Evolutionary conservation across 2,113 vertebrate species (phyloP).

Genomic region (Ifrita kowaldi): DNA sequence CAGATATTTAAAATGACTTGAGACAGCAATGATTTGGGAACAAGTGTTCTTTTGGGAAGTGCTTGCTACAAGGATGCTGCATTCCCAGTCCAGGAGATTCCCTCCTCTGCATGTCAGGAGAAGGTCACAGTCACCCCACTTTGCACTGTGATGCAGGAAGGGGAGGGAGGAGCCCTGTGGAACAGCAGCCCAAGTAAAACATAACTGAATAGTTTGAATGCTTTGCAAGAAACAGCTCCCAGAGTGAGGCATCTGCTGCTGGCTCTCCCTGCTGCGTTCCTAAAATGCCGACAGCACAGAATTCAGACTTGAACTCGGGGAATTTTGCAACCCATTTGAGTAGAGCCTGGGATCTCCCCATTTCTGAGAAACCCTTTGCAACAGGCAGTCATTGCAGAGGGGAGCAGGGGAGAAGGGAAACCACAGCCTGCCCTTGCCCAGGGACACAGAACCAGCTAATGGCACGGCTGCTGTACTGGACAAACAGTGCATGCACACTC

Average conservation of each 20-base stretch:
- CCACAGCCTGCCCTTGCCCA: fast-evolving
- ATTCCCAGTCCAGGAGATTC: background rate
- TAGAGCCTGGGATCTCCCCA: background rate
- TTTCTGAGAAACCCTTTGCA: background rate
- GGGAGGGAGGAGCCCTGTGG: background rate
- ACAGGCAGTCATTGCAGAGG: background rate
- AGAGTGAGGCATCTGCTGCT: slow-evolving; percentile 4
- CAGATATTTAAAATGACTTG: background rate
- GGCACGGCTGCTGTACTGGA: background rate
- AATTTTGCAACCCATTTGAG: background rate
- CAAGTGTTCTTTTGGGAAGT: background rate
- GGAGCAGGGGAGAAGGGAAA: background rate
- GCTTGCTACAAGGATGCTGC: background rate
- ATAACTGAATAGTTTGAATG: background rate
- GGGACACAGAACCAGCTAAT: fast-evolving
- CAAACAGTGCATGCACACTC: fast-evolving
- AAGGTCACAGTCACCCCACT: background rate
- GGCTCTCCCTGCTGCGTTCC: background rate
- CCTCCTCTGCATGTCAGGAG: background rate
- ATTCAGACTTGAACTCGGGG: background rate
- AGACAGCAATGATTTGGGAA: background rate
- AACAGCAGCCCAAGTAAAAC: background rate
- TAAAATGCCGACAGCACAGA: background rate
- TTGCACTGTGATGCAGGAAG: background rate
- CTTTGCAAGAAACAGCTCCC: background rate